phyloP scores from a whole-genome alignment of 2,113 vertebrate genomes.

The Craseonycteris thonglongyai region DNA sequence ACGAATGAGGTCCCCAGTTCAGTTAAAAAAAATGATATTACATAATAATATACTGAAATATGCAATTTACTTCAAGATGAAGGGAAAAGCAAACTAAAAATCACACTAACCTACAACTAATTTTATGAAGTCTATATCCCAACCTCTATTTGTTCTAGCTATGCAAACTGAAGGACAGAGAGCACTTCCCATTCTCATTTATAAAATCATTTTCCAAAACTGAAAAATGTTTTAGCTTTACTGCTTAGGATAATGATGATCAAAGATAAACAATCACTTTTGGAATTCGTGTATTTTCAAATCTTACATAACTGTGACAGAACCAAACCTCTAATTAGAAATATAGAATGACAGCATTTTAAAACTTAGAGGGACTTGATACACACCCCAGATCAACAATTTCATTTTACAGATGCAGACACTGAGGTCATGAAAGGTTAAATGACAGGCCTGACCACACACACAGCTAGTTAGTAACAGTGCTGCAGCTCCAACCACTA shows the following conservation, averaged over 20 bases:
- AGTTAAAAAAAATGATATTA: background rate
- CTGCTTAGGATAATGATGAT: slow-evolving; percentile 12
- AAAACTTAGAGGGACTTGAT: background rate
- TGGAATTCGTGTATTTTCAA: slow-evolving; percentile 29
- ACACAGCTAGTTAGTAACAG: slow-evolving; percentile 39
- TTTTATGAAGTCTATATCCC: background rate
- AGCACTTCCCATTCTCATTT: slow-evolving; percentile 39
- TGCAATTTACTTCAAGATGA: background rate
- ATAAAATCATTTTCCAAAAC: slow-evolving; percentile 33
- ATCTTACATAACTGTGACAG: slow-evolving; percentile 14
- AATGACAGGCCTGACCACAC: slow-evolving; percentile 52
- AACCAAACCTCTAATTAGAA: slow-evolving; percentile 31
- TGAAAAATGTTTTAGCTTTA: slow-evolving; percentile 42
- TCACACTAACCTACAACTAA: background rate
- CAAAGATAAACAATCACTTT: slow-evolving; percentile 57
- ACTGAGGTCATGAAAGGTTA: slow-evolving; percentile 40
- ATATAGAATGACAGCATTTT: slow-evolving; percentile 40
- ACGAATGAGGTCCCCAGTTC: no score
- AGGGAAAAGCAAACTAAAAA: slow-evolving; percentile 29
- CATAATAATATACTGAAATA: background rate
- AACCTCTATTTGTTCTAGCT: background rate
- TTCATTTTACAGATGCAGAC: slow-evolving; percentile 52
- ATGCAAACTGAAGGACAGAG: background rate
- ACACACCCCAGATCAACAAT: background rate
- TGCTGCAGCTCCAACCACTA: background rate